phyloP scores from a whole-genome alignment of 2,113 vertebrate genomes.

The Halichoerus grypus region DNA sequence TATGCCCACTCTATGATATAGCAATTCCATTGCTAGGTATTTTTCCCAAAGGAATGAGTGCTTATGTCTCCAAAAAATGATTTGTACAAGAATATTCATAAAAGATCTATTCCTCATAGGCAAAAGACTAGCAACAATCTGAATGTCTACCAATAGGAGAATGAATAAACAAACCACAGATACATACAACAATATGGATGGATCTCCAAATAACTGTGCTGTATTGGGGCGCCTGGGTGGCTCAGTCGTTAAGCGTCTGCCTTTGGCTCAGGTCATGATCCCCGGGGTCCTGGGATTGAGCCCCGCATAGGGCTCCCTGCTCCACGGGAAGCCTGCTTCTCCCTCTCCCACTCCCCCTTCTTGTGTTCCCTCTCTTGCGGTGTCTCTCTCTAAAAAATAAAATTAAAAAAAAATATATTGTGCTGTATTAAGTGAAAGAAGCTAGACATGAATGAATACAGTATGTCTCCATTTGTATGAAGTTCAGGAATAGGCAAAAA shows the following conservation, averaged over 20 bases:
- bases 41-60: background rate
- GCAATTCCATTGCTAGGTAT: background rate
- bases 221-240: background rate
- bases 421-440: background rate
- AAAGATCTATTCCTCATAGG: background rate
- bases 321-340: no score
- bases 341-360: no score
- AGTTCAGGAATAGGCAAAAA: constrained; percentile 9
- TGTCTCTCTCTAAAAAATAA: no score
- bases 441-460: background rate
- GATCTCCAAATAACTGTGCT: background rate
- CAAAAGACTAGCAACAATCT: background rate
- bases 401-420: background rate
- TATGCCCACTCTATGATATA: background rate
- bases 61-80: background rate
- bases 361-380: no score
- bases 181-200: background rate
- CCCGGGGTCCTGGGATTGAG: no score
- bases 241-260: no score
- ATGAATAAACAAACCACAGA: background rate
- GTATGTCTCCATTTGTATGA: background rate
- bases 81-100: background rate
- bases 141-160: background rate
- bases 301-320: no score
- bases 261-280: no score